phyloP scores from a whole-genome alignment of 2,113 vertebrate species.

The Scopus umbretta region DNA sequence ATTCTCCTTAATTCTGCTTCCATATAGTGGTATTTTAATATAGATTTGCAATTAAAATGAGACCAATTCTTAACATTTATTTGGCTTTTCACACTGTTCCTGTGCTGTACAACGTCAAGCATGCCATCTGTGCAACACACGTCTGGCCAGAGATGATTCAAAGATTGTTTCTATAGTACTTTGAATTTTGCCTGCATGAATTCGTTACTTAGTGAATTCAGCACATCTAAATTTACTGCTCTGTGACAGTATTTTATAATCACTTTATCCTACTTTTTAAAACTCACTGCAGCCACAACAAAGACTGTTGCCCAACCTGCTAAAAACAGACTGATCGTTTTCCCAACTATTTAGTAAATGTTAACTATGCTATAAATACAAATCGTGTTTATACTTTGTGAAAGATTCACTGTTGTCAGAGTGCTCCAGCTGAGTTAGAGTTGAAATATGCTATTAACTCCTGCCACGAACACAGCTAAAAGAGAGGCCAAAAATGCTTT shows the following conservation, averaged over 20 bases:
- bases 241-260: neutral
- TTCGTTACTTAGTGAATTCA: conserved; percentile 4
- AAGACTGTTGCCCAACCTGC: conserved; percentile 54
- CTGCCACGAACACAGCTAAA: conserved; percentile 65
- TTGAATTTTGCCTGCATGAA: neutral
- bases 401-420: conserved; percentile 74
- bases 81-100: conserved; percentile 61
- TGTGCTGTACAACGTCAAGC: conserved; percentile 40
- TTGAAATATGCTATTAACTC: conserved; percentile 70
- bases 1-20: neutral
- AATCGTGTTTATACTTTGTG: conserved; percentile 72
- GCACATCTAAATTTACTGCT: conserved; percentile 35
- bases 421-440: conserved; percentile 58
- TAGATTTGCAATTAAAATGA: conserved; percentile 58
- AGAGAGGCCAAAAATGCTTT: conserved; percentile 74
- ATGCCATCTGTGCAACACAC: conserved; percentile 62
- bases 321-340: conserved; percentile 52
- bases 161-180: conserved; percentile 26
- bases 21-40: conserved; percentile 26
- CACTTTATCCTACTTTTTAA: conserved; percentile 27
- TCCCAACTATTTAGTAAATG: conserved; percentile 73
- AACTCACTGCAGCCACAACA: conserved; percentile 48
- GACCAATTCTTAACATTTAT: conserved; percentile 48
- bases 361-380: conserved; percentile 78
- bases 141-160: conserved; percentile 40